Evolutionary conservation across 2,888 invertebrate species (phyloP).

Genomic region (Hydrotaea diabolus): DNA sequence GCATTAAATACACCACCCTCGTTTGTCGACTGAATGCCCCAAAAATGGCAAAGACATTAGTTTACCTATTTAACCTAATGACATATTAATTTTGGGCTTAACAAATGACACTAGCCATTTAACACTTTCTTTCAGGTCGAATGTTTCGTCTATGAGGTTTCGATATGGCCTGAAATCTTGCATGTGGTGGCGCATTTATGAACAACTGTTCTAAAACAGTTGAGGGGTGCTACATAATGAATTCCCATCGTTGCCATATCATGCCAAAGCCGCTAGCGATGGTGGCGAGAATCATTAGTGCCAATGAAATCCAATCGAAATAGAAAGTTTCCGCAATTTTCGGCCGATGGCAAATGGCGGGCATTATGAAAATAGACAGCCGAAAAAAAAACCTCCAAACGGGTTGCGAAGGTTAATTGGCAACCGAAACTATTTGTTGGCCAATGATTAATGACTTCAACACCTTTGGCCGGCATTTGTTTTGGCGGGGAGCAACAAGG

Average conservation of each 20-base stretch:
- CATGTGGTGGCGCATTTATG: background rate
- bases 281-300: background rate
- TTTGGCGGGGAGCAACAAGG: background rate
- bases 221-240: background rate
- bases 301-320: background rate
- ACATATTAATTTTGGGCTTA: background rate
- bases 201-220: background rate
- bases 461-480: constrained; percentile 8
- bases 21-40: no score
- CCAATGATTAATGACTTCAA: constrained; percentile 36
- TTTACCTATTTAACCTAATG: constrained; percentile 12
- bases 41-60: background rate
- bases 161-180: background rate
- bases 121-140: background rate
- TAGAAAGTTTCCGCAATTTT: constrained; percentile 25
- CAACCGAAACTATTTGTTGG: constrained; percentile 1
- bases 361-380: no score
- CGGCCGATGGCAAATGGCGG: background rate
- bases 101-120: no score
- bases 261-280: no score
- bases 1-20: no score
- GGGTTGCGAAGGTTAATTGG: constrained; percentile 38
- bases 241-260: background rate
- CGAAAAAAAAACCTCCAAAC: background rate
- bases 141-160: background rate